A percentile compares a stretch with the other conserved stretches of the same genome.
phyloP scores from a whole-genome alignment of 2,113 vertebrate species.

The Propithecus coquereli region DNA sequence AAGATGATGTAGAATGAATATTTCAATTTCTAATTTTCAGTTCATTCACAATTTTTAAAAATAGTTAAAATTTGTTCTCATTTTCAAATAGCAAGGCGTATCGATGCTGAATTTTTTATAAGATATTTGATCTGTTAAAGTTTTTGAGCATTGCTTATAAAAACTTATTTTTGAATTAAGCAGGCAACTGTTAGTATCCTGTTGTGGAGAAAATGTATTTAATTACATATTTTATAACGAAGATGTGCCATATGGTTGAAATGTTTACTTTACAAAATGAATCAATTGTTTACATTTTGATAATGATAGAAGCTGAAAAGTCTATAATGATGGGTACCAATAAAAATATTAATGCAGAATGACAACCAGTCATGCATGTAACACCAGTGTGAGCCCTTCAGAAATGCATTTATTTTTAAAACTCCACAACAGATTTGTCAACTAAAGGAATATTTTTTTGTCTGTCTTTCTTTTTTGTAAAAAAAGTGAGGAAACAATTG shows the following conservation, averaged over 20 bases:
- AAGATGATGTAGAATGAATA: neutral
- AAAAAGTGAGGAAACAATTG: neutral
- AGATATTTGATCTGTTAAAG: neutral
- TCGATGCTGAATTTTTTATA: neutral
- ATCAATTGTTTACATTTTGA: neutral
- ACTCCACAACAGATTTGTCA: neutral
- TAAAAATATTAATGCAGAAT: conserved; percentile 11
- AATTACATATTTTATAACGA: neutral
- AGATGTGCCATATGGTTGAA: neutral
- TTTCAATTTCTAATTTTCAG: neutral
- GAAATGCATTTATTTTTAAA: neutral
- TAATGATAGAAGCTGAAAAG: neutral
- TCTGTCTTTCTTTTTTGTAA: neutral
- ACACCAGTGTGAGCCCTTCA: neutral
- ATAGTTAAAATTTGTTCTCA: neutral
- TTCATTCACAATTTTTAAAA: neutral
- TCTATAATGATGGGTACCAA: neutral
- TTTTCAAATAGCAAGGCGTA: neutral
- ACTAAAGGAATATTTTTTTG: neutral
- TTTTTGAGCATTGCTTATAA: conserved; percentile 1
- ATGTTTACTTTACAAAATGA: neutral
- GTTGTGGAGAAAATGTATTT: neutral
- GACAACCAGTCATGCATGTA: neutral
- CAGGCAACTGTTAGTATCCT: neutral
- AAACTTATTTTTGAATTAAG: neutral